Conservation (phyloP, 2,113 vertebrate genomes). For the Epinephelus cyanopodus region DNA sequence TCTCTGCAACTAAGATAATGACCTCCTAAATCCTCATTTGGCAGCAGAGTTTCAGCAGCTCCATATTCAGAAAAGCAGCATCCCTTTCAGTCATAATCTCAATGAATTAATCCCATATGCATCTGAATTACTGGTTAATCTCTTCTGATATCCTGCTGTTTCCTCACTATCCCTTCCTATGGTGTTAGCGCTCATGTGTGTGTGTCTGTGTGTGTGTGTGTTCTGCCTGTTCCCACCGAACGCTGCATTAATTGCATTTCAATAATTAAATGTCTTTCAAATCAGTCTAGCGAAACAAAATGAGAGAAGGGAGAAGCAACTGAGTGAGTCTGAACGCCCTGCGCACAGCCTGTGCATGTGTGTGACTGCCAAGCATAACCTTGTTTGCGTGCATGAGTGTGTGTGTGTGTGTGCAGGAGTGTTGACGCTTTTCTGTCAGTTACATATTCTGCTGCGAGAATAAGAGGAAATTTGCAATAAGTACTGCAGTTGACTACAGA, state of each 20-base stretch:
- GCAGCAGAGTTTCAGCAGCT: slow-evolving; percentile 5
- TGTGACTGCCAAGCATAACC: not conserved
- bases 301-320: slow-evolving; percentile 27
- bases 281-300: slow-evolving; percentile 62
- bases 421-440: slow-evolving; percentile 19
- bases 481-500: not conserved
- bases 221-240: slow-evolving; percentile 49
- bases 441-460: slow-evolving; percentile 16
- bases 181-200: not conserved
- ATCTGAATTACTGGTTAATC: slow-evolving; percentile 57
- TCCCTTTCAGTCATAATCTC: slow-evolving; percentile 64
- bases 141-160: slow-evolving; percentile 42
- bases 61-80: slow-evolving; percentile 12
- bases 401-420: slow-evolving; percentile 4
- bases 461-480: not conserved
- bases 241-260: slow-evolving; percentile 76
- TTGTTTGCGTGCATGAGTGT: slow-evolving; percentile 1
- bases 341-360: not conserved
- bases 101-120: slow-evolving; percentile 63
- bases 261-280: slow-evolving; percentile 79
- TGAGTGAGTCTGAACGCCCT: slow-evolving; percentile 12
- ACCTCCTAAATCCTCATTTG: slow-evolving; percentile 53
- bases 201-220: slow-evolving; percentile 43
- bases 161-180: slow-evolving; percentile 5
- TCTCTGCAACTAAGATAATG: slow-evolving; percentile 46